Evolutionary conservation across 2,888 invertebrate genomes (phyloP).

Genomic region (Caenorhabditis virilis): DNA sequence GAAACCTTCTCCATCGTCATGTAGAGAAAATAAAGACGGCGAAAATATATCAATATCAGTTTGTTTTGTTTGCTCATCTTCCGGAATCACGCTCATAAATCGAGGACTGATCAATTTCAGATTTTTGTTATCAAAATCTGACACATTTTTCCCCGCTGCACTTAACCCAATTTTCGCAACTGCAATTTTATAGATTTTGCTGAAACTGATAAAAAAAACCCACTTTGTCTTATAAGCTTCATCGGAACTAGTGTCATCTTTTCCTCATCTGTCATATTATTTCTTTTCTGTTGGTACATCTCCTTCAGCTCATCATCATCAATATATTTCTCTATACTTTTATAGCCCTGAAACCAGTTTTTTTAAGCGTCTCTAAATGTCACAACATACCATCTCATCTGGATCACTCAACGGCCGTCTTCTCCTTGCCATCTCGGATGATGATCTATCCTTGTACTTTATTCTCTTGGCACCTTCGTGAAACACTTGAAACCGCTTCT

Average conservation of each 20-base stretch:
- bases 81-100: slow-evolving; percentile 27
- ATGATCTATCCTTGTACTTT: slow-evolving; percentile 3
- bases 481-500: slow-evolving; percentile 13
- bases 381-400: too few species aligned
- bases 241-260: slow-evolving; percentile 23
- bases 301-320: slow-evolving; percentile 34
- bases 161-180: slow-evolving; percentile 38
- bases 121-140: slow-evolving; percentile 21
- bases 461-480: not conserved
- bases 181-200: too few species aligned
- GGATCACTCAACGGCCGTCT: not conserved
- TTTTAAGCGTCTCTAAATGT: too few species aligned
- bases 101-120: slow-evolving; percentile 29
- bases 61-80: slow-evolving; percentile 12
- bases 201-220: not conserved
- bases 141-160: slow-evolving; percentile 35
- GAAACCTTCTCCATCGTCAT: slow-evolving; percentile 26
- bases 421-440: not conserved
- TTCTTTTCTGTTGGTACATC: slow-evolving; percentile 20
- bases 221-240: slow-evolving; percentile 24
- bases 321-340: slow-evolving; percentile 16
- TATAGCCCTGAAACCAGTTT: not conserved
- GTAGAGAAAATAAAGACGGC: slow-evolving; percentile 31
- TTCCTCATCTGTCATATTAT: slow-evolving; percentile 37
- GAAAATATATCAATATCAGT: slow-evolving; percentile 27